A percentile compares a stretch with the other conserved stretches of the same genome.
phyloP scores from a whole-genome alignment of 2,888 invertebrate species.

The Leucoptera coffeella region DNA sequence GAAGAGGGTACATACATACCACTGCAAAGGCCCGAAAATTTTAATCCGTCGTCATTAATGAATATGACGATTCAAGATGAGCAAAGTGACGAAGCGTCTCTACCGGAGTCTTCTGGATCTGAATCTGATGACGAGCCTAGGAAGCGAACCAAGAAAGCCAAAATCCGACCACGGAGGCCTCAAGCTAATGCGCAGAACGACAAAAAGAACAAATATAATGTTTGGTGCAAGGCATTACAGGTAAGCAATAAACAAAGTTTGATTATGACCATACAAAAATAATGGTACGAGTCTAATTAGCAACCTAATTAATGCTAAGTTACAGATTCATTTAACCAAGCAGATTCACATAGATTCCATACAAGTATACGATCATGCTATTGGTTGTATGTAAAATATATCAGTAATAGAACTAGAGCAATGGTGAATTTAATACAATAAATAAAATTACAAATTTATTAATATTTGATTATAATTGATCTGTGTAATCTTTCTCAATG shows the following conservation, averaged over 20 bases:
- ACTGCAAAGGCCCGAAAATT: constrained; percentile 47
- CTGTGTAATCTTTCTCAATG: too few relatives aligned
- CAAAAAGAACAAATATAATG: constrained; percentile 66
- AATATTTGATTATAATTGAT: too few relatives aligned
- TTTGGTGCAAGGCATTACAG: constrained; percentile 64
- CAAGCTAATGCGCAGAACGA: constrained; percentile 21
- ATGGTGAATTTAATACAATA: too few relatives aligned
- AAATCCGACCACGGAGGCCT: constrained; percentile 24
- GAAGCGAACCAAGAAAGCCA: constrained; percentile 46
- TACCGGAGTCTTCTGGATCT: constrained; percentile 39
- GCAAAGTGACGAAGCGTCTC: constrained; percentile 52
- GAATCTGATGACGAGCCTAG: constrained; percentile 57
- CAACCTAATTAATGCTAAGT: too few relatives aligned
- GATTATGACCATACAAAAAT: too few relatives aligned
- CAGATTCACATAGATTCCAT: too few relatives aligned
- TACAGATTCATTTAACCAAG: too few relatives aligned
- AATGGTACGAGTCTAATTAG: neutral
- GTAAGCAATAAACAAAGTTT: constrained; percentile 12
- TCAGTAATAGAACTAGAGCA: too few relatives aligned
- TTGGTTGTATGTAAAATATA: too few relatives aligned
- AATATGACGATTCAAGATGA: constrained; percentile 54
- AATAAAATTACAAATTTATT: too few relatives aligned
- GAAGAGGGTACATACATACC: constrained; percentile 52
- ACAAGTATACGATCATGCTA: too few relatives aligned
- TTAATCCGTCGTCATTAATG: constrained; percentile 41